phyloP scores from a whole-genome alignment of 2,113 vertebrate genomes.

The Mesoclemmys tuberculata region DNA sequence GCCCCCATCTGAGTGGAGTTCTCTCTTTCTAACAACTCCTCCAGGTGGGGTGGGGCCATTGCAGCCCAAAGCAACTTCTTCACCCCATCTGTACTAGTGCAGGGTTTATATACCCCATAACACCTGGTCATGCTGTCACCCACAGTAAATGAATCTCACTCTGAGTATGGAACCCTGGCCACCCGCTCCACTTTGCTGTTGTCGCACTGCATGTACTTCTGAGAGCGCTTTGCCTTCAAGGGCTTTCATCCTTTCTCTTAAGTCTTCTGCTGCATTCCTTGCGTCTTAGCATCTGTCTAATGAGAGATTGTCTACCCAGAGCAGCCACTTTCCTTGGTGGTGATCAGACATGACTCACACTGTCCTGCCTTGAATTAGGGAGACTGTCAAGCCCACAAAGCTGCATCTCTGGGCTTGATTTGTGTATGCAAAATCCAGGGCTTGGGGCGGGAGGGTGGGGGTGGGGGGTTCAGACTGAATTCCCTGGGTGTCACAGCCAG shows the following conservation, averaged over 20 bases:
- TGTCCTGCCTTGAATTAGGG: too few species aligned
- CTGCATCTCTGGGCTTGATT: too few species aligned
- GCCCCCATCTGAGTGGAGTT: neutral
- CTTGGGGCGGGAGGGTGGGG: too few species aligned
- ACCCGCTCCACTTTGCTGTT: neutral
- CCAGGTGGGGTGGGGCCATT: too few species aligned
- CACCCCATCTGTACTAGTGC: too few species aligned
- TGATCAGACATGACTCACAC: too few species aligned
- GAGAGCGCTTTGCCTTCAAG: neutral
- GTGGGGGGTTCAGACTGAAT: too few species aligned
- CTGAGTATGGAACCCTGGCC: neutral
- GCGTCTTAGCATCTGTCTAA: neutral
- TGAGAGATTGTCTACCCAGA: neutral
- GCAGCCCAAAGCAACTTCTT: neutral
- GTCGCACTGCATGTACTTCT: neutral
- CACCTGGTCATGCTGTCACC: neutral
- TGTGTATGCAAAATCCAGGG: too few species aligned
- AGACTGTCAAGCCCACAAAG: too few species aligned
- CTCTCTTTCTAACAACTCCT: neutral
- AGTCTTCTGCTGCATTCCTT: neutral
- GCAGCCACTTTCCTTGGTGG: too few species aligned
- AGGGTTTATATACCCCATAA: neutral
- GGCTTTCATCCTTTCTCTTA: neutral
- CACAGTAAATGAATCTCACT: neutral
- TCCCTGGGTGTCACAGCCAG: too few species aligned